A percentile compares a stretch with the other conserved stretches of the same genome.
phyloP scores from a whole-genome alignment of 1,140 invertebrate genomes.

The Centruroides sculpturatus region DNA sequence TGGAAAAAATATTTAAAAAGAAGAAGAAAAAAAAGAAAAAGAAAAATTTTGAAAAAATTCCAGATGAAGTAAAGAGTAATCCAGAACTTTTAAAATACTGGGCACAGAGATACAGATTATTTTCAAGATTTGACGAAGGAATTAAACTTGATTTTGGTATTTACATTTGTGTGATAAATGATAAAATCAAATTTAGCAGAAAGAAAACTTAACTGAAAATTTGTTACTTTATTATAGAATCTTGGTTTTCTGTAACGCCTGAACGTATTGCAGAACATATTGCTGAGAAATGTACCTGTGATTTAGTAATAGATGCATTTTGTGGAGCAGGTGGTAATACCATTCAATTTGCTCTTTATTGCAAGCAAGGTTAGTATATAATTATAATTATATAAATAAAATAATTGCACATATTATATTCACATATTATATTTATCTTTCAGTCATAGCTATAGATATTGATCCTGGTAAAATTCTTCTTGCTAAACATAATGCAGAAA shows the following conservation, averaged over 20 bases:
- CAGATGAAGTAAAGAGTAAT: conserved; percentile 47
- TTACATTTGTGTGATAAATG: background rate
- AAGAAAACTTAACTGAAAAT: background rate
- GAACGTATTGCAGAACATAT: conserved; percentile 85
- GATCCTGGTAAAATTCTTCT: conserved; percentile 73
- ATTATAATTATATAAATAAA: background rate
- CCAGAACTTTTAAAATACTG: conserved; percentile 66
- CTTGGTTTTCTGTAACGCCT: conserved; percentile 98
- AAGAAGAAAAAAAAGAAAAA: conserved; percentile 34
- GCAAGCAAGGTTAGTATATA: conserved; percentile 50
- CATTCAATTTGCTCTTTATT: conserved; percentile 88
- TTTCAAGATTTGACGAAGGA: conserved; percentile 75
- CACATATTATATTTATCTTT: conserved; percentile 22
- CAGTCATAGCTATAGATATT: conserved; percentile 88
- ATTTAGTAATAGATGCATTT: conserved; percentile 85
- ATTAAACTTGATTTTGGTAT: conserved; percentile 63
- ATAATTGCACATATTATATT: too few species aligned
- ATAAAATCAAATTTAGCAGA: background rate
- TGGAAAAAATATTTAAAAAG: conserved; percentile 23
- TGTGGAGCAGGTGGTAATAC: conserved; percentile 95
- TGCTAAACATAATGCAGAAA: conserved; percentile 70
- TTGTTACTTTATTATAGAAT: conserved; percentile 42
- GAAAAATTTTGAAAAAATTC: conserved; percentile 32
- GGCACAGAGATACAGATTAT: conserved; percentile 71
- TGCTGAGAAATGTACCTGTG: conserved; percentile 45